These are phyloP conservation scores for Lepas anatifera DNA, from an alignment of 2,888 invertebrate species.

Conservation along the genomic window DNA sequence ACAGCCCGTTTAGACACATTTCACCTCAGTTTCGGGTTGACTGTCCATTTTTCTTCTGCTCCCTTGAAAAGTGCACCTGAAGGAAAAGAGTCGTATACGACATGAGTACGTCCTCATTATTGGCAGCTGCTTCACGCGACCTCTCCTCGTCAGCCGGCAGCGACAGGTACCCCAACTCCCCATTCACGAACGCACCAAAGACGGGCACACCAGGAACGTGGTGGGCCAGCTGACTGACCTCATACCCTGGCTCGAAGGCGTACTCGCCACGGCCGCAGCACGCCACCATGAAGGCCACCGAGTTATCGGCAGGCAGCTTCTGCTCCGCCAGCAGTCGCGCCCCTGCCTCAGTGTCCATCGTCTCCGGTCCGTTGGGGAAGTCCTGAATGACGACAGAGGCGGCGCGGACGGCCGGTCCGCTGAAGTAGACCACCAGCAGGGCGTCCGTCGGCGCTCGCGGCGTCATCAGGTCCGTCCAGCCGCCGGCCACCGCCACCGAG, in stretches of 20 bases:
- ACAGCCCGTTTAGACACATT: too few relatives aligned
- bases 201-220: background rate
- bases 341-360: background rate
- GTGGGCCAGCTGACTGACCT: background rate
- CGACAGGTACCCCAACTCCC: background rate
- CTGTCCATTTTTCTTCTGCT: too few relatives aligned
- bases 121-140: background rate
- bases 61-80: background rate
- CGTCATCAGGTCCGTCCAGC: background rate
- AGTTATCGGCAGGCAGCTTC: background rate
- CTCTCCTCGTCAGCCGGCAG: background rate
- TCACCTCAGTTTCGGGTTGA: too few relatives aligned
- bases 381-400: background rate
- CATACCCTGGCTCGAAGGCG: background rate
- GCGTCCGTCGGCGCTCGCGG: background rate
- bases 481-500: conserved; percentile 3
- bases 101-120: background rate
- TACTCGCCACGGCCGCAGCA: background rate
- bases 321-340: background rate
- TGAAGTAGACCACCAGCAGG: conserved; percentile 2
- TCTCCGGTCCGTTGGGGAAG: background rate
- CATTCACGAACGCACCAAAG: background rate
- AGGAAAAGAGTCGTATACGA: background rate
- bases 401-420: background rate
- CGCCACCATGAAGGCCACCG: background rate